Evolutionary conservation across 2,797 vertebrate genomes (phyloP).

Genomic region (Poecilia gillii): DNA sequence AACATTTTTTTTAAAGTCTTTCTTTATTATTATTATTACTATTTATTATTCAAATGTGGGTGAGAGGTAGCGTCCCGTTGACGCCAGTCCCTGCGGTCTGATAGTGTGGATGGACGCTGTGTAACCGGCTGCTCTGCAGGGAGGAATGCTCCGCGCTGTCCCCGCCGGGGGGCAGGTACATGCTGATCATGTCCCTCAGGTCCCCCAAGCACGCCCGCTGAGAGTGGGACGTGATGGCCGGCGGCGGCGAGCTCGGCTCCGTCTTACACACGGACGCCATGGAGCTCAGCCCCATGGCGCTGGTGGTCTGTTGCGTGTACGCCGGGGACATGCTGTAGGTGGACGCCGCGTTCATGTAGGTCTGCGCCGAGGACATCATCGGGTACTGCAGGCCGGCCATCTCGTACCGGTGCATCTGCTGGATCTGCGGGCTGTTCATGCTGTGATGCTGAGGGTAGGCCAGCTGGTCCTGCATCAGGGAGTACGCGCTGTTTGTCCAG

Average conservation of each 20-base stretch:
- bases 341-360: slow-evolving; percentile 96
- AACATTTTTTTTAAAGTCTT: slow-evolving; percentile 69
- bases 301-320: slow-evolving; percentile 89
- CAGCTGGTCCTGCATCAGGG: slow-evolving; percentile 97
- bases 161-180: slow-evolving; percentile 98
- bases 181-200: slow-evolving; percentile 99
- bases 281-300: slow-evolving; percentile 90
- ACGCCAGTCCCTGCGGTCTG: slow-evolving; percentile 93
- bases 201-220: slow-evolving; percentile 97
- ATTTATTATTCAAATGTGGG: slow-evolving; percentile 88
- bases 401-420: slow-evolving; percentile 98
- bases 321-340: slow-evolving; percentile 92
- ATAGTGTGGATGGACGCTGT: slow-evolving; percentile 98
- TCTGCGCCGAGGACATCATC: slow-evolving; percentile 97
- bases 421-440: slow-evolving; percentile 94
- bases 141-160: slow-evolving; percentile 91
- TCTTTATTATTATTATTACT: slow-evolving; percentile 4
- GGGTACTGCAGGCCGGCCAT: slow-evolving; percentile 97
- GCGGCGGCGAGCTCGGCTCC: slow-evolving; percentile 95
- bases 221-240: slow-evolving; percentile 93
- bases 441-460: slow-evolving; percentile 94
- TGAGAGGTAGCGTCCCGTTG: slow-evolving; percentile 96
- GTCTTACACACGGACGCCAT: slow-evolving; percentile 96
- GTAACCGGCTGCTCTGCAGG: slow-evolving; percentile 92
- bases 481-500: slow-evolving; percentile 98